Base-by-base conservation (phyloP, 2,888 invertebrate genomes). In the Heliothis peltigera region DNA sequence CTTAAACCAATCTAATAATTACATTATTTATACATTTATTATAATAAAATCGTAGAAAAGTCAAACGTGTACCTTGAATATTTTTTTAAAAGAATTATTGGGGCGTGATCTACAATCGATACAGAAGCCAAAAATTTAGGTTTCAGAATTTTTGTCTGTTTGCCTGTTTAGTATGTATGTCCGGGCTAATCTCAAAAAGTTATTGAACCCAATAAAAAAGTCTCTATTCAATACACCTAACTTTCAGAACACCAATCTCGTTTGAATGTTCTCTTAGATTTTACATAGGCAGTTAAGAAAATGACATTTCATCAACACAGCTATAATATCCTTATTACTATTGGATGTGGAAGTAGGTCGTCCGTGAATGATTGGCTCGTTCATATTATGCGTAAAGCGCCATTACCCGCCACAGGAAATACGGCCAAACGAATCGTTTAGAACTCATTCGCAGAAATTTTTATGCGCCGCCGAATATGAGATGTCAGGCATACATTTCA, bases 301-400 rank as follows among this genome's bases (percentile, higher is more conserved):
- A 79, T 74, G 67, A 70, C 62, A 49, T 68, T 72, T 75, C 73
- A 70, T 75, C 63, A 73, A 56, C 64, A 51, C 19, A 0, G 43
- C 55, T 59, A 60, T 78, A 75, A 78, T 64, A 58, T 63, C 59
- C 68, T 78, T 65, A 73, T 65, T 75, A 68, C 70, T 78, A 79
- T 79, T 80, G 70, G 60, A 64, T 73, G 64, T 74, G 76, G 67
- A 76, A 79, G 65, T 81, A 71, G 81, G 79, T 80, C 79, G 64
- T 56, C 57, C 56, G 62, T 81, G 67, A 71, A 80, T 80, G 68
- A 79, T 80, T 80, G 76, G 65, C 55, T 58, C 69, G 56, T 79
- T 71, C 69, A 66, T 66, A 80, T 79, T 73, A 73, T 66, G 76
- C 69, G 68, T 64, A 60, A 69, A 75, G 67, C 39, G 39, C 72